Evolutionary conservation across 2,888 invertebrate species (phyloP).

Genomic region (Cephonodes hylas): DNA sequence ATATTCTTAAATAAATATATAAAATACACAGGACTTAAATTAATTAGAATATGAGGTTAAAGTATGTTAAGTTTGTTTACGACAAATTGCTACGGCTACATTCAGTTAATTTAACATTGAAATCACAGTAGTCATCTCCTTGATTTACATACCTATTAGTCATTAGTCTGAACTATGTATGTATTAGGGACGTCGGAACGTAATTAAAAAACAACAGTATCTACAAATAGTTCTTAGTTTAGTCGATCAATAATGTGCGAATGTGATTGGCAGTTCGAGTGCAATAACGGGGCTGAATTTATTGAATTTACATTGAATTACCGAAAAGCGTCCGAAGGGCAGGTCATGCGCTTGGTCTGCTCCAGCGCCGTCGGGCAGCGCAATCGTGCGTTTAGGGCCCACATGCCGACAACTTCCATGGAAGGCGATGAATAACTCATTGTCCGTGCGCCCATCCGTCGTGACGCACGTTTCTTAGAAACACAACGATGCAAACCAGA

Average conservation of each 20-base stretch:
- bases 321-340: conserved; percentile 59
- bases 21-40: too few relatives aligned
- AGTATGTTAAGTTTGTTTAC: too few relatives aligned
- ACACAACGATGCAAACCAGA: conserved; percentile 57
- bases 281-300: conserved; percentile 7
- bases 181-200: too few relatives aligned
- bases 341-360: conserved; percentile 60
- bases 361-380: conserved; percentile 40
- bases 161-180: too few relatives aligned
- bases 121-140: too few relatives aligned
- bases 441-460: conserved; percentile 74
- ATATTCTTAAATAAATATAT: too few relatives aligned
- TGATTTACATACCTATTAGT: too few relatives aligned
- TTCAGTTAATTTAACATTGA: too few relatives aligned
- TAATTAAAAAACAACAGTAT: too few relatives aligned
- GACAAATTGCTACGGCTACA: too few relatives aligned
- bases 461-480: conserved; percentile 78
- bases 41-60: too few relatives aligned
- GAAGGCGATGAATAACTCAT: conserved; percentile 81
- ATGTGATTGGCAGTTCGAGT: background rate
- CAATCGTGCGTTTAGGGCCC: conserved; percentile 75
- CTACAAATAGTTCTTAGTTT: background rate
- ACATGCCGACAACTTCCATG: conserved; percentile 73
- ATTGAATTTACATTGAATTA: conserved; percentile 23
- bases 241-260: background rate